Evolutionary conservation across 2,888 invertebrate genomes (phyloP).

Genomic region (Teleogryllus oceanicus): DNA sequence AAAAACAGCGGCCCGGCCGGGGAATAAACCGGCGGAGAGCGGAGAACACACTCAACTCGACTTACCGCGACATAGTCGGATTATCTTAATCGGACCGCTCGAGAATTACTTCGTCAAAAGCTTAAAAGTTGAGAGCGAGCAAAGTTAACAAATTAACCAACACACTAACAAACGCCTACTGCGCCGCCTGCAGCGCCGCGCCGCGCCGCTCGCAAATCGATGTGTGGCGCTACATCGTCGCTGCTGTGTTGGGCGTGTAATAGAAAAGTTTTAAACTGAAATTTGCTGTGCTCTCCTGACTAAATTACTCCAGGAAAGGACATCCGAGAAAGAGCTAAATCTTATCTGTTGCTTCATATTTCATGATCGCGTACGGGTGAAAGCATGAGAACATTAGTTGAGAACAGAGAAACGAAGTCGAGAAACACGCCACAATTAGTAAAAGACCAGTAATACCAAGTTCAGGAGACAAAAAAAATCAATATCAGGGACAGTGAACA

Average conservation of each 20-base stretch:
- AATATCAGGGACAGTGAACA: no score
- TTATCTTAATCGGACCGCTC: neutral
- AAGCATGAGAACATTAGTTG: no score
- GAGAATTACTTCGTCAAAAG: neutral
- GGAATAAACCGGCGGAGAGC: neutral
- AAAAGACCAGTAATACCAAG: no score
- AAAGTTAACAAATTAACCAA: conserved; percentile 7
- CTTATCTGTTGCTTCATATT: no score
- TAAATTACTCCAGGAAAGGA: neutral
- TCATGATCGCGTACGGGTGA: no score
- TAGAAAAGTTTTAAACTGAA: conserved; percentile 18
- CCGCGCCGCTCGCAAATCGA: neutral
- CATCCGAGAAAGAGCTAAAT: no score
- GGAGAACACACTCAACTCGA: no score
- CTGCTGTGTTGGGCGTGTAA: neutral
- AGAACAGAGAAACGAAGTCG: no score
- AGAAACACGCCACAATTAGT: no score
- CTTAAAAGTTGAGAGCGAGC: neutral
- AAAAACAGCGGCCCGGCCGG: neutral
- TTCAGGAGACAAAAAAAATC: no score
- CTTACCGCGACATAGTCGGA: neutral
- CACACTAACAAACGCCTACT: neutral
- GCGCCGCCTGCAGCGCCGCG: no score
- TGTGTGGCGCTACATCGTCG: neutral
- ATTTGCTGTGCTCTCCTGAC: neutral